Base-by-base conservation (phyloP, 2,113 vertebrate species). In the Puffinus mauretanicus region DNA sequence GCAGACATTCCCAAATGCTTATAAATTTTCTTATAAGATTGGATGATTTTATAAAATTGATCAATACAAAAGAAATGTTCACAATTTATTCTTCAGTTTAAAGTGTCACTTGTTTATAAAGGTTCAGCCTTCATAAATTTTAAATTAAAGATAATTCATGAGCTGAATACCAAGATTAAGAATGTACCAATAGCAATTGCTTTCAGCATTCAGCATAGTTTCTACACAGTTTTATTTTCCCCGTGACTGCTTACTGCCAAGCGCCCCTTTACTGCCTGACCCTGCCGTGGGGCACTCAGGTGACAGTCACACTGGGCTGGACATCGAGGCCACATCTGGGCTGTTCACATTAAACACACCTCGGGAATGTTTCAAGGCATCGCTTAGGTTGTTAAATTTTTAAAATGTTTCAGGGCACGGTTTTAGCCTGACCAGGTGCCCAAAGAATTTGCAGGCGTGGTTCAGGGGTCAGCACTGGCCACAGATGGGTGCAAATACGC, bases 401-500 rank as follows among this genome's bases (percentile, higher is more conserved):
- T 67, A 5, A 26, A 36, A 42, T 36, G 8, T 29, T 88, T 67
- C 54, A 64, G 27, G 52, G 16, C 30, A 32, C 0, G 0, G 4
- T 75, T 97, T 86, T n/a, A 81, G 34, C 51, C 29, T 7, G 5
- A 34, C 3, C 29, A 57, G 46, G 24, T 20, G 30, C 26, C 57
- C 69, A 60, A 19, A 44, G 46, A 51, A 72, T 57, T 88, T 76
- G 18, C 36, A 77, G 49, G 27, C 14, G 9, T 24, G 27, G 30
- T 42, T 90, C 82, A 61, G 61, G 54, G 24, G 4, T 52, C 49
- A 69, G 62, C 44, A 25, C 1, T 0, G 44, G 66, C n/a, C n/a
- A 67, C 0, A 4, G 42, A 18, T 34, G 0, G 0, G 3, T 54
- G 16, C 34, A 32, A 47, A 58, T 4, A 17, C 0, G 2, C 27